Evolutionary conservation across 92 coral and sea anemone genomes (phyloP).

Genomic region (Epizoanthus scotinus): DNA sequence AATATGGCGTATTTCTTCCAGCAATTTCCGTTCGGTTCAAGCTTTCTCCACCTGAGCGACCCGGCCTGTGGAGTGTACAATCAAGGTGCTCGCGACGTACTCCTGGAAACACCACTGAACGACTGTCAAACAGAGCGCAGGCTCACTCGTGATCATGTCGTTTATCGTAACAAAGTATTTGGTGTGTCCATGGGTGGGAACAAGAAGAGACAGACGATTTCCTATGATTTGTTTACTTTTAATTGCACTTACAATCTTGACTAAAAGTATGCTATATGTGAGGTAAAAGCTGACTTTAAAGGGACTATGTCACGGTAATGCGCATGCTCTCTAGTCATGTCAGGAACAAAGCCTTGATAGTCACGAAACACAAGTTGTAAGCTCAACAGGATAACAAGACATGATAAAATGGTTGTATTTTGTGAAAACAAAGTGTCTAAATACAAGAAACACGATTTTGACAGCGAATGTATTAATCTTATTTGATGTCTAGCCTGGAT

Average conservation of each 20-base stretch:
- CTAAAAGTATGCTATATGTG: not conserved
- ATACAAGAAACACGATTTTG: too few species aligned
- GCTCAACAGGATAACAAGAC: too few species aligned
- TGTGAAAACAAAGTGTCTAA: too few species aligned
- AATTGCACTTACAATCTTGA: slow-evolving; percentile 17
- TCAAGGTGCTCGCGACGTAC: slow-evolving; percentile 14
- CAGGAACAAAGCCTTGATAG: too few species aligned
- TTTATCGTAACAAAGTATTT: slow-evolving; percentile 25
- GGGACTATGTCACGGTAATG: too few species aligned
- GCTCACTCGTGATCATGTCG: slow-evolving; percentile 18
- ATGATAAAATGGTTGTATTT: too few species aligned
- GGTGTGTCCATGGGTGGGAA: slow-evolving; percentile 8
- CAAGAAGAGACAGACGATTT: not conserved
- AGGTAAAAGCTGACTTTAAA: too few species aligned
- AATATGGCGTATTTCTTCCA: slow-evolving; percentile 17
- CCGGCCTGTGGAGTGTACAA: slow-evolving; percentile 18
- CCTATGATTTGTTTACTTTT: slow-evolving; percentile 12
- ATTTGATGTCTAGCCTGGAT: too few species aligned
- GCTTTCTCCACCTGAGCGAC: slow-evolving; percentile 33
- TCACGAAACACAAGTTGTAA: too few species aligned
- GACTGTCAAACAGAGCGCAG: slow-evolving; percentile 34
- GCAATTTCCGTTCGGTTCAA: not conserved
- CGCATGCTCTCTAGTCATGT: too few species aligned
- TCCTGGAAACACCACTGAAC: slow-evolving; percentile 20
- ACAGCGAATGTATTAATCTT: too few species aligned